Percentiles rank a stretch among this genome's conserved stretches.
phyloP scores from a whole-genome alignment of 1,140 invertebrate species.

The Pseudomyrmex pallidus region DNA sequence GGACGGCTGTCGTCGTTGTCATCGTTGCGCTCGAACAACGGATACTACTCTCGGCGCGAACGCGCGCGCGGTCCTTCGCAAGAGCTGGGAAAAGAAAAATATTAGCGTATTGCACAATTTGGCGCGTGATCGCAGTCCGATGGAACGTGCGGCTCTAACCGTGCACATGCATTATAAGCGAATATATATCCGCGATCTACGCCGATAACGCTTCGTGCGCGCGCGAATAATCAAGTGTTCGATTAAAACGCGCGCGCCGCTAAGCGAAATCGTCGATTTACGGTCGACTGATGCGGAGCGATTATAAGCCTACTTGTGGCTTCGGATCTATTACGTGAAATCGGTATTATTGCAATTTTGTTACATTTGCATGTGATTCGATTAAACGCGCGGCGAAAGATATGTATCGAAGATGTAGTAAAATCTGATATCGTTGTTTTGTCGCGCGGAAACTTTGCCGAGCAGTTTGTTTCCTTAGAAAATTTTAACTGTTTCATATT shows the following conservation, averaged over 20 bases:
- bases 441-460: too few species aligned
- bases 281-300: not conserved
- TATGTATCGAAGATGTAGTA: too few species aligned
- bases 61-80: not conserved
- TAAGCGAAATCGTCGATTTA: not conserved
- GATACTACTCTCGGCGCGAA: slow-evolving; percentile 12
- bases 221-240: slow-evolving; percentile 14
- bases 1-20: slow-evolving; percentile 18
- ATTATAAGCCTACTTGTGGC: too few species aligned
- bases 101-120: slow-evolving; percentile 67
- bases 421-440: too few species aligned
- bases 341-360: too few species aligned
- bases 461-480: too few species aligned
- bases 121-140: slow-evolving; percentile 65
- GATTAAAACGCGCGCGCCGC: not conserved
- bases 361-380: too few species aligned
- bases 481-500: too few species aligned
- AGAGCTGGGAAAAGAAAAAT: slow-evolving; percentile 13
- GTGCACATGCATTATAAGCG: slow-evolving; percentile 19
- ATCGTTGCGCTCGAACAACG: slow-evolving; percentile 31
- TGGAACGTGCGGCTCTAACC: slow-evolving; percentile 47
- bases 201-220: not conserved
- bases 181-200: slow-evolving; percentile 49
- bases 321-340: too few species aligned
- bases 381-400: too few species aligned